These are phyloP conservation scores for Plumapathes pennacea DNA, from an alignment of 92 coral and sea anemone genomes.

Conservation along the genomic window DNA sequence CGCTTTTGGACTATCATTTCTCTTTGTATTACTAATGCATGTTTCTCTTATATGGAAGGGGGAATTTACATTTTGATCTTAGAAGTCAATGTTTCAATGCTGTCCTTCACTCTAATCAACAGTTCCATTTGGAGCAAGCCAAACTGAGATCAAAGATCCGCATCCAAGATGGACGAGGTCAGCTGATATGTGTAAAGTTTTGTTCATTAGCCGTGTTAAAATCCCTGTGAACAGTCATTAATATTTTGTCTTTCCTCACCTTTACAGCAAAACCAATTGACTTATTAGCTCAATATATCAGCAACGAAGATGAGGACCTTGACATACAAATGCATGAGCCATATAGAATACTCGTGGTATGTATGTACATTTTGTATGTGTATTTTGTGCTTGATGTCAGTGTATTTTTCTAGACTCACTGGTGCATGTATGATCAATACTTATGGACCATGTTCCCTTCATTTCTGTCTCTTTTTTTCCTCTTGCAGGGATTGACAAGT, in stretches of 20 bases:
- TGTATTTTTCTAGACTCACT: not conserved
- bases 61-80: too few species aligned
- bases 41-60: too few species aligned
- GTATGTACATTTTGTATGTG: slow-evolving; percentile 1
- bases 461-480: not conserved
- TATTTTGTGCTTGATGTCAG: not conserved
- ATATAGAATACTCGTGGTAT: slow-evolving; percentile 86
- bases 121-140: slow-evolving; percentile 97
- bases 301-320: slow-evolving; percentile 75
- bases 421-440: not conserved
- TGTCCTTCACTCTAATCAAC: too few species aligned
- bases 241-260: not conserved
- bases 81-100: too few species aligned
- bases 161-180: slow-evolving; percentile 93
- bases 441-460: not conserved
- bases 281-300: slow-evolving; percentile 88
- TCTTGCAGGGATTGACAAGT: slow-evolving; percentile 73
- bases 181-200: not conserved
- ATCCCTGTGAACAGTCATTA: not conserved
- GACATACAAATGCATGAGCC: slow-evolving; percentile 99
- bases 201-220: not conserved
- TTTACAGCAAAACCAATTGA: slow-evolving; percentile 91
- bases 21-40: too few species aligned
- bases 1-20: too few species aligned
- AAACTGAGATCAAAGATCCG: slow-evolving; percentile 86